Conservation (phyloP, 2,797 vertebrate species). For the Rhyacichthys aspro region DNA sequence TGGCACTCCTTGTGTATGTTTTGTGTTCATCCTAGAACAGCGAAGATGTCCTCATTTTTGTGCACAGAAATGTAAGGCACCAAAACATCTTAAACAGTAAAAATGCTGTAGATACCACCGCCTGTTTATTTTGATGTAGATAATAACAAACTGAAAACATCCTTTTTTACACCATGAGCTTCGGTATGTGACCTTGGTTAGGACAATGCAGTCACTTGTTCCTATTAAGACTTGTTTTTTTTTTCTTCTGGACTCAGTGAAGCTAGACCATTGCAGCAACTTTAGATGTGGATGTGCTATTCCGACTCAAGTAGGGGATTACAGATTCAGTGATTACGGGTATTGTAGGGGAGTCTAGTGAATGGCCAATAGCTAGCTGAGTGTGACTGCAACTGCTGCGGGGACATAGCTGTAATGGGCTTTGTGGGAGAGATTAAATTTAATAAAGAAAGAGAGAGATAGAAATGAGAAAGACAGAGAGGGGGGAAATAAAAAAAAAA, state of each 20-base stretch:
- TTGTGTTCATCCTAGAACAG: conserved; percentile 57
- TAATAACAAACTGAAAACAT: conserved; percentile 35
- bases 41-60: conserved; percentile 19
- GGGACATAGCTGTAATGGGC: conserved; percentile 58
- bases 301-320: conserved; percentile 67
- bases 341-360: conserved; percentile 62
- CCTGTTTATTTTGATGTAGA: conserved; percentile 41
- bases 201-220: conserved; percentile 62
- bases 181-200: conserved; percentile 66
- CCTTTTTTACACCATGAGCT: conserved; percentile 42
- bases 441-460: conserved; percentile 42
- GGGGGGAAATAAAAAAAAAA: conserved; percentile 26
- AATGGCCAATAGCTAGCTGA: conserved; percentile 67
- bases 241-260: conserved; percentile 46
- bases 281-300: conserved; percentile 50
- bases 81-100: conserved; percentile 24
- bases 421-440: conserved; percentile 64
- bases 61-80: conserved; percentile 17
- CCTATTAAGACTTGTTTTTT: conserved; percentile 37
- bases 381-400: conserved; percentile 56
- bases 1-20: conserved; percentile 64
- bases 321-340: conserved; percentile 74
- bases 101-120: conserved; percentile 40
- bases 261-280: conserved; percentile 57
- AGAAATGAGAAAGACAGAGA: conserved; percentile 38